Base-by-base conservation (phyloP, 2,888 invertebrate species). In the Dexiosoma caninum region DNA sequence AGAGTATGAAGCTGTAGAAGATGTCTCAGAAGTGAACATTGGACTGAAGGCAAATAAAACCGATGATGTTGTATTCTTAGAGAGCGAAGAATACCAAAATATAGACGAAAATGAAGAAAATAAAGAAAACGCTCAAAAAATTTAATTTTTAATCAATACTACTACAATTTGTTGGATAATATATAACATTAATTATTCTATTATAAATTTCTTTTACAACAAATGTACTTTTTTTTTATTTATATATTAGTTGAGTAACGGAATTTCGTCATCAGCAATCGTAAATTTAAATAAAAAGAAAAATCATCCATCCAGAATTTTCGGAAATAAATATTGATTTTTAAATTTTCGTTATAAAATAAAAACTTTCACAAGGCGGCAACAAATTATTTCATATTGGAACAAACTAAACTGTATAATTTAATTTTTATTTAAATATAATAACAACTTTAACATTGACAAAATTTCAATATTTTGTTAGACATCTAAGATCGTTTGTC, bases 1-100 rank as follows among this genome's bases (percentile, higher is more conserved):
- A n/a, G 82, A 83, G n/a, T 30, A 60, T 0, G 82, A 83, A n/a
- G 67, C 71, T n/a, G 76, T 32, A 9, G 66, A 74, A 27, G 75
- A 80, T 35, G 19, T 5, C 27, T 3, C 30, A 1, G 21, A 66
- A 27, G 64, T 9, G 5, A 44, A 79, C 55, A 0, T 10, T 2
- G 42, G 42, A 46, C 32, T 44, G 3, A 16, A 6, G 1, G 59
- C 9, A 27, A n/a, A 27, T 14, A 12, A 53, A 5, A 42, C 16
- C 8, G 23, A 37, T 16, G 23, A 14, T 35, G 35, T 35, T 19
- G 30, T 35, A 14, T 23, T 30, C 0, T 2, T 69, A 2, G 32
- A 42, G 7, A 10, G 3, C 0, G 30, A 21, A 2, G 55, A 57
- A 1, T 1, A 44, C 10, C 32, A 67, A n/a, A 14, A 55, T 42